Evolutionary conservation across 1,140 invertebrate genomes (phyloP), one percentile per base, ranked within the genome.

Genomic region (Drosophila fuyamai): DNA sequence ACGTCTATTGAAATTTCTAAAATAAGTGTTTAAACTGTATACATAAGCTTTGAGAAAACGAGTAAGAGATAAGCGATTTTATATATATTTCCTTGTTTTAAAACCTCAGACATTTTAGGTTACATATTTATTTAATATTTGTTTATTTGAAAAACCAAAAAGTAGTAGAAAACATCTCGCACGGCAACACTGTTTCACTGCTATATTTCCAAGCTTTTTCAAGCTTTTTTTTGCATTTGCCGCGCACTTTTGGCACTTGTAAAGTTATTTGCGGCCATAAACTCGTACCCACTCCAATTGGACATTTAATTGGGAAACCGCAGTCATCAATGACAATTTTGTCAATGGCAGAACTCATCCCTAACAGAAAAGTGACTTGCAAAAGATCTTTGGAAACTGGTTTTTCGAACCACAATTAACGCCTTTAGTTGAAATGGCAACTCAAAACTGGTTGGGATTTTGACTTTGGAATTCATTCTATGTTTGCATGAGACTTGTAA

Each of bases 381-480:
- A 71, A 71, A 70, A 50, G 27, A 23, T 27, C 29, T 67, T 46
- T 1, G 6, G 29, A 68, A 77, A 79, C 77, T 46, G 40, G 79
- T 80, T 81, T 55, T 36, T 12, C 32, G 35, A 61, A 27, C 46
- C 60, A 62, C 58, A 77, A 73, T 53, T 40, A 66, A 61, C 46
- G 35, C 63, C 50, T 48, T 48, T 41, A 23, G 58, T 29, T 12
- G 48, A 71, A 71, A 48, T 65, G 41, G 14, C 51, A 72, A 67
- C 51, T 60, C 40, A 53, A 71, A 77, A 77, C 75, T 57, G 61
- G 72, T 80, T 84, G 46, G 70, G 38, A 74, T 48, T 61, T 65
- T 55, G 53, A 67, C 70, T 79, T 71, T 84, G 76, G 62, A 72
- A 85, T 80, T 57, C 23, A 41, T 84, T 84, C 81, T 84, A 84